phyloP scores from a whole-genome alignment of 2,888 invertebrate genomes.

The Lasioglossum malachurum region DNA sequence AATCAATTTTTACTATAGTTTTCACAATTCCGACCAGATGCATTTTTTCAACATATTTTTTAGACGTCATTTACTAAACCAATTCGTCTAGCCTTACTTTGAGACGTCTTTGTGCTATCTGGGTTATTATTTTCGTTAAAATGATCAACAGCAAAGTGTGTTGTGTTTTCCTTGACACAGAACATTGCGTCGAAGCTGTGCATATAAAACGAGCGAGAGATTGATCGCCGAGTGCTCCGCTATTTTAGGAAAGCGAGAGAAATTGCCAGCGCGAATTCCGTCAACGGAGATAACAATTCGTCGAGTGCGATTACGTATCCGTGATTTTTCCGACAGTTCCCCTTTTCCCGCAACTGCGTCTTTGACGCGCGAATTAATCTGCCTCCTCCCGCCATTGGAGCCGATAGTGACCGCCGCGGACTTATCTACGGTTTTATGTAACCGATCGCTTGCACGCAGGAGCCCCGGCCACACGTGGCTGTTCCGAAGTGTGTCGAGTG shows the following conservation, averaged over 20 bases:
- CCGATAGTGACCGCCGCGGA: conserved; percentile 13
- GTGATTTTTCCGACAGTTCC: background rate
- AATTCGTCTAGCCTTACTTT: no score
- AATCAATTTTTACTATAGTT: no score
- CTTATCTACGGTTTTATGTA: conserved; percentile 25
- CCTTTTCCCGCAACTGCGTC: background rate
- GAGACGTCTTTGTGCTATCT: no score
- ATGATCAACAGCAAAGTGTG: no score
- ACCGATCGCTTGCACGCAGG: conserved; percentile 5
- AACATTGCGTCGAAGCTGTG: no score
- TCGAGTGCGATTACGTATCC: background rate
- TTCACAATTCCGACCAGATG: no score
- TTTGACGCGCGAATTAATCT: conserved; percentile 1
- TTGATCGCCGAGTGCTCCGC: no score
- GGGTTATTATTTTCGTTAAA: no score
- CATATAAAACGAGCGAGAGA: no score
- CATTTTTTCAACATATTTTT: no score
- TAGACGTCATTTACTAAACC: no score
- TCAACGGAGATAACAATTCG: background rate
- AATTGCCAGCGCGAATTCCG: background rate
- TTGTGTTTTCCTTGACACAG: no score
- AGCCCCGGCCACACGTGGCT: conserved; percentile 28
- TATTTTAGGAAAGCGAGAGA: background rate
- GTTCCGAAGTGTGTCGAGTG: conserved; percentile 52
- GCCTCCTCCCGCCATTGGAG: background rate